Evolutionary conservation across 1,140 invertebrate species (phyloP).

Genomic region (Ceratina japonica): DNA sequence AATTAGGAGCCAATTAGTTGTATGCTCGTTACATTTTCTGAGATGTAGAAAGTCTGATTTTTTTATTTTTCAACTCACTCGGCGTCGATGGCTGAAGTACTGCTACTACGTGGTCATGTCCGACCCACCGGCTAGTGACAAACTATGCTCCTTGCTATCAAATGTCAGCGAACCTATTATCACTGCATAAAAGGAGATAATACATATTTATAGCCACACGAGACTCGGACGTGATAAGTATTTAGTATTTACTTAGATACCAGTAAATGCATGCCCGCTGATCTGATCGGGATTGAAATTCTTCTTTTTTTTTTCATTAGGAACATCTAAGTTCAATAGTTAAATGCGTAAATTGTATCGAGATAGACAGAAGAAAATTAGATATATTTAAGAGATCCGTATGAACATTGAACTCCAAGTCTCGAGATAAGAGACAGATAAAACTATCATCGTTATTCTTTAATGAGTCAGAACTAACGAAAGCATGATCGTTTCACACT

Average conservation of each 20-base stretch:
- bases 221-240: conserved; percentile 11
- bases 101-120: not conserved
- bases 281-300: too few species aligned
- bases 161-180: conserved; percentile 46
- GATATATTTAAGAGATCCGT: not conserved
- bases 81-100: too few species aligned
- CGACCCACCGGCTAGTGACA: conserved; percentile 40
- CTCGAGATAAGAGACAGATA: not conserved
- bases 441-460: not conserved
- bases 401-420: not conserved
- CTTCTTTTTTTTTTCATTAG: too few species aligned
- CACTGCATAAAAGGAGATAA: conserved; percentile 7
- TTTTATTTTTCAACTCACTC: not conserved
- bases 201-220: conserved; percentile 45
- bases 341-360: too few species aligned
- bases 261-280: too few species aligned
- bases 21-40: not conserved
- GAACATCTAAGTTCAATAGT: too few species aligned
- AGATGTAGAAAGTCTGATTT: not conserved
- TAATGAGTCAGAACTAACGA: not conserved
- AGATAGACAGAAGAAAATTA: not conserved
- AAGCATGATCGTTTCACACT: not conserved
- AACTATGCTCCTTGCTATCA: conserved; percentile 40
- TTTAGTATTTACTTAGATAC: not conserved
- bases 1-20: not conserved